Evolutionary conservation across 1,140 invertebrate species (phyloP), one percentile per base, ranked within the genome.

Genomic region (Meloidogyne floridensis): DNA sequence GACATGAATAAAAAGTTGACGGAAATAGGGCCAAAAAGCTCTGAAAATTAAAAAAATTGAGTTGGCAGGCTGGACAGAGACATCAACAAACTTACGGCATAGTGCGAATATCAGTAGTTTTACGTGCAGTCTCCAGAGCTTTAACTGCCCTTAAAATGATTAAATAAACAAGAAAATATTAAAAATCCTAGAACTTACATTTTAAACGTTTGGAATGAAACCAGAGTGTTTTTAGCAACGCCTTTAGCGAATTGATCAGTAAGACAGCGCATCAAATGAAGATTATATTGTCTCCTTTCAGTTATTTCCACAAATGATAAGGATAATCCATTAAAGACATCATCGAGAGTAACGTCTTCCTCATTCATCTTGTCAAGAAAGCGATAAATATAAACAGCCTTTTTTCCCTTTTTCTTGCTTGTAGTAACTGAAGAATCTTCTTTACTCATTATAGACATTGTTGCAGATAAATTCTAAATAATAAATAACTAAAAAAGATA

Each of bases 391-490:
- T 65, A 65, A 65, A 65, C 59, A 7, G 15, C 59, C n/a, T 8
- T 65, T 65, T 18, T n/a, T 6, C n/a, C 59, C 5, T 65, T 59
- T 59, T 59, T 65, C 59, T 65, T 65, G n/a, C 59, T 65, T 65
- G 15, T 65, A 6, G 59, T 65, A 47, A 47, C 47, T 5, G 59
- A 65, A n/a, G 59, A 65, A n/a, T 18, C 59, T 2, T 65, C 59
- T 65, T 65, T 65, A 65, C 59, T 65, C n/a, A 65, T 65, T n/a
- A n/a, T n/a, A n/a, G 59, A 65, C 59, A 65, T 65, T 15, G 11
- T 65, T 65, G n/a, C 1, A n/a, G 2, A 65, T n/a, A 65, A 65
- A 65, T 7, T 65, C 5, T 65, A 13, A 15, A n/a, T 32, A 32
- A 1, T 32, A 32, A 32, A 65, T n/a, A 65, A 65, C 4, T 47